These are phyloP conservation scores for Heliornis fulica DNA, from an alignment of 2,113 vertebrate genomes.

Conservation along the genomic window DNA sequence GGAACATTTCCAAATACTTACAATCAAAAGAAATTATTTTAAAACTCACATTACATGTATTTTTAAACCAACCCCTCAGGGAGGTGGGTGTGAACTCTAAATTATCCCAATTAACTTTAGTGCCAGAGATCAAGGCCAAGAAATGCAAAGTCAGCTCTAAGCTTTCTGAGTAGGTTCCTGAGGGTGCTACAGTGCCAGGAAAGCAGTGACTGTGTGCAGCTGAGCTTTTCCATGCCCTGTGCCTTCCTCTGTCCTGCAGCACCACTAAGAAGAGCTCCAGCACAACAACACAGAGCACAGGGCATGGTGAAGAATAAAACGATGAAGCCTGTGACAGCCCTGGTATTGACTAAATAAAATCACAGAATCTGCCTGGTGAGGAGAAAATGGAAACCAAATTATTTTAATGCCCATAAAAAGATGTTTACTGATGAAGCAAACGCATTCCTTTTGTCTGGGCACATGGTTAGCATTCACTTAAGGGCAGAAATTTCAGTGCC, in stretches of 20 bases:
- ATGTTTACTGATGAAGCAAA: conserved; percentile 1
- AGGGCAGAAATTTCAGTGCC: neutral
- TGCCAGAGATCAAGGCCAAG: conserved; percentile 65
- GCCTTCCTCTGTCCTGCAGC: neutral
- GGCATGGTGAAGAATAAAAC: neutral
- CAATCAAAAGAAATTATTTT: conserved; percentile 75
- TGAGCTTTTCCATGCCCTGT: neutral
- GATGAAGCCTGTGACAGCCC: neutral
- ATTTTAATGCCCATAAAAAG: neutral
- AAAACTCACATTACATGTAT: conserved; percentile 68
- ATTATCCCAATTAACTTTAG: conserved; percentile 69
- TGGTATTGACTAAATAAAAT: neutral
- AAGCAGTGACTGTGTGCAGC: neutral
- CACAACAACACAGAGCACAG: neutral
- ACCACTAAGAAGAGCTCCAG: neutral
- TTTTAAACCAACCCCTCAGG: conserved; percentile 60
- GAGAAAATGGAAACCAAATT: neutral
- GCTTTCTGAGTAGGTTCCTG: neutral
- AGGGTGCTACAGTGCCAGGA: neutral
- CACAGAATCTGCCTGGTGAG: neutral
- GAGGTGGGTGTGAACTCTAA: conserved; percentile 68
- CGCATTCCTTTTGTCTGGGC: neutral
- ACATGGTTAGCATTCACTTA: neutral
- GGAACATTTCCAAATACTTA: conserved; percentile 74
- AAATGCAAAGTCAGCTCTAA: conserved; percentile 30